phyloP scores from a whole-genome alignment of 2,113 vertebrate genomes.

The Theristicus caerulescens region DNA sequence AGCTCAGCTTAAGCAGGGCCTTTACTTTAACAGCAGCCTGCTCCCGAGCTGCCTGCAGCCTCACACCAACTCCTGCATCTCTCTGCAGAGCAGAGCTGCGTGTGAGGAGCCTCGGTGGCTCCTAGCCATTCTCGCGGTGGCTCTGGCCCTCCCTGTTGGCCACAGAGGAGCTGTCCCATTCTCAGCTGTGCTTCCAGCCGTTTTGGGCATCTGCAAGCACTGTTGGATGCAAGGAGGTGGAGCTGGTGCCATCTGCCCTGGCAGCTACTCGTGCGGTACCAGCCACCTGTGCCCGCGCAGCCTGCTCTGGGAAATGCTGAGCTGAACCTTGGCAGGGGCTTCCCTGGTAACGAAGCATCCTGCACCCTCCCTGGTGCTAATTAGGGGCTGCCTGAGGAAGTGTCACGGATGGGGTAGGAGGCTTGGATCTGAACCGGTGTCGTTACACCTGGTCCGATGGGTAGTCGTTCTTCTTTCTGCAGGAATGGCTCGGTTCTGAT shows the following conservation, averaged over 20 bases:
- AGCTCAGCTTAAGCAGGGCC: neutral
- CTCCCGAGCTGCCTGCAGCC: neutral
- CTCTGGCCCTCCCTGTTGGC: neutral
- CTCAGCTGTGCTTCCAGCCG: neutral
- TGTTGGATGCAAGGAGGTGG: neutral
- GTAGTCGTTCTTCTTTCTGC: neutral
- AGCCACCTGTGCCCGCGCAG: neutral
- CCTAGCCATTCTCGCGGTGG: accelerated
- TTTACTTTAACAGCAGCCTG: neutral
- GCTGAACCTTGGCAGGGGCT: neutral
- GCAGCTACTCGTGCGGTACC: neutral
- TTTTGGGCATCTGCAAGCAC: neutral
- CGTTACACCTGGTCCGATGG: neutral
- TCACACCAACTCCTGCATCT: accelerated
- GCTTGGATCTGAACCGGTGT: neutral
- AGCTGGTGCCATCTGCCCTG: constrained; percentile 32
- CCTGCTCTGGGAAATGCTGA: neutral
- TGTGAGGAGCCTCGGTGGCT: neutral
- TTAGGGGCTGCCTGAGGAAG: neutral
- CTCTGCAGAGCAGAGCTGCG: neutral
- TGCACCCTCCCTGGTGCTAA: neutral
- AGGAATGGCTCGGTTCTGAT: neutral
- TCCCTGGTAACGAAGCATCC: neutral
- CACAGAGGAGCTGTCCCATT: neutral
- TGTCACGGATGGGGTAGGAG: neutral